Evolutionary conservation across 2,797 vertebrate species (phyloP), one percentile per base, ranked within the genome.

Genomic region (Halcyon leucocephala): DNA sequence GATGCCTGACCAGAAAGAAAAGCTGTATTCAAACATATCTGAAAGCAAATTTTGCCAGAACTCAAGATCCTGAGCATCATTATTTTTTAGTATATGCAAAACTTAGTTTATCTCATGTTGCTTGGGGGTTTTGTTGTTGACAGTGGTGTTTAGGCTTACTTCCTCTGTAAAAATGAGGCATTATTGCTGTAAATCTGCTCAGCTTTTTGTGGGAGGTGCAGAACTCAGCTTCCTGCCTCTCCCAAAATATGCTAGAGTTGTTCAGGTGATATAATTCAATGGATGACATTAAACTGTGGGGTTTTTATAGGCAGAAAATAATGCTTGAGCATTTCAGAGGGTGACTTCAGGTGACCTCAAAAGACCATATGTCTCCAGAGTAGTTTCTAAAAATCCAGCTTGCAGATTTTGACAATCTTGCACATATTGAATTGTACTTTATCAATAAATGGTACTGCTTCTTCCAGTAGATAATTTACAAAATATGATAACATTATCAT

Each of bases 1-100:
- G 61, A 94, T 97, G 96, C 90, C 95, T 93, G 76, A 77, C 66
- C 94, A 96, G 89, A 86, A 83, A 91, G 87, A 96, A 97, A 88
- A 51, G 61, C 55, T 92, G 44, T 77, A 86, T 49, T 74, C 78
- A 77, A 80, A 52, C 5, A 31, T 26, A 77, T n/a, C 78, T 86
- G 73, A 95, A 88, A 82, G 25, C 24, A 58, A 81, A 26, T 31
- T 66, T 62, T 92, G 74, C 78, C 52, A 95, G 78, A 60, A 82
- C 74, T 88, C 41, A 42, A 72, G 73, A 84, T 39, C 54, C 65
- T 64, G n/a, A 77, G 33, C 28, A 54, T 51, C 52, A 26, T 78
- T 93, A 44, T 84, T 91, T 91, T 71, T 78, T 42, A 67, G 33
- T 55, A 26, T 67, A 22, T 82, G 28, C 22, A 70, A 51, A 93